Conservation (phyloP, 2,113 vertebrate genomes). For the Pogona vitticeps region DNA sequence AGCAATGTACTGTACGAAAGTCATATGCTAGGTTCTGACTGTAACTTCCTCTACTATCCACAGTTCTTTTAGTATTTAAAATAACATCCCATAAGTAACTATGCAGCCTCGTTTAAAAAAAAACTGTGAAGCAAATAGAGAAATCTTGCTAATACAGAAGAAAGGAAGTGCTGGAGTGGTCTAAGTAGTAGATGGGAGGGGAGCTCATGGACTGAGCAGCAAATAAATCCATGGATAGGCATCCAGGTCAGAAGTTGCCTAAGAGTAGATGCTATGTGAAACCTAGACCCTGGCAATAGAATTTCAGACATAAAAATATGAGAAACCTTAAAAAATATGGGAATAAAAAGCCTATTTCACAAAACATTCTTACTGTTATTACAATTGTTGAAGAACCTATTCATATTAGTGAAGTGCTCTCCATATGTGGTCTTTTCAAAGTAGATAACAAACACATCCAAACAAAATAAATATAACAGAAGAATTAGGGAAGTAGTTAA, state of each 20-base stretch:
- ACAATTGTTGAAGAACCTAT: background rate
- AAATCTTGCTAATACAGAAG: background rate
- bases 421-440: background rate
- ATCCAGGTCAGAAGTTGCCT: too few relatives aligned
- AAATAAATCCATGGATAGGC: background rate
- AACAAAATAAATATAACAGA: too few relatives aligned
- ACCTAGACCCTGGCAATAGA: background rate
- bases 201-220: background rate
- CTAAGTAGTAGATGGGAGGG: background rate
- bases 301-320: background rate
- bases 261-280: background rate
- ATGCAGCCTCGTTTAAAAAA: too few relatives aligned
- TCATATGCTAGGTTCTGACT: background rate
- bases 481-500: background rate
- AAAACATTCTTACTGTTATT: background rate
- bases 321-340: background rate
- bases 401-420: background rate
- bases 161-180: background rate
- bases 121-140: background rate
- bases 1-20: background rate
- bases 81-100: background rate
- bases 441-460: too few relatives aligned
- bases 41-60: background rate
- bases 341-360: background rate
- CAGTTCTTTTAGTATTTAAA: background rate